Percentiles rank a stretch among this genome's conserved stretches.
Conservation (phyloP, 2,888 invertebrate species). For the Scaptomyza flava region DNA sequence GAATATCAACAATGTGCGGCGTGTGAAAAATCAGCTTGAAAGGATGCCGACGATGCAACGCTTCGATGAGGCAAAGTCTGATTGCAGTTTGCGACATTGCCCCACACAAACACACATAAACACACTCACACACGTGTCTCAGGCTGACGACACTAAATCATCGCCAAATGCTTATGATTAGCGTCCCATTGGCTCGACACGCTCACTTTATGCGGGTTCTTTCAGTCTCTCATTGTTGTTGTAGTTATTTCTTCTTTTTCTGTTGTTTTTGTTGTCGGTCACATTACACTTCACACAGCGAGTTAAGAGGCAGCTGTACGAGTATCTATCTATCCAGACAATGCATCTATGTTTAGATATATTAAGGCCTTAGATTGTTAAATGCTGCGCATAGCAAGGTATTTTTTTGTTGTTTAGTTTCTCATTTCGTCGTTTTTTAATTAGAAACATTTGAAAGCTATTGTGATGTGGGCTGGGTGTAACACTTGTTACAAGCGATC, state of each 20-base stretch:
- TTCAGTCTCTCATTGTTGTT: conserved; percentile 11
- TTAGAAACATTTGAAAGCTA: conserved; percentile 79
- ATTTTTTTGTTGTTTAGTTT: conserved; percentile 24
- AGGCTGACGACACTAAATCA: conserved; percentile 76
- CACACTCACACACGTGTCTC: conserved; percentile 59
- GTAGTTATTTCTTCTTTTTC: conserved; percentile 3
- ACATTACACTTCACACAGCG: conserved; percentile 63
- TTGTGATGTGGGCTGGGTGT: conserved; percentile 60
- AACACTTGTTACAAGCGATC: conserved; percentile 76
- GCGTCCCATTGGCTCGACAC: conserved; percentile 58
- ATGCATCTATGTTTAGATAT: conserved; percentile 54
- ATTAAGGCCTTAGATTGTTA: conserved; percentile 5
- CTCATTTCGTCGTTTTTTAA: conserved; percentile 59
- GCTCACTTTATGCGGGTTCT: conserved; percentile 66
- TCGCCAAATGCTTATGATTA: conserved; percentile 79
- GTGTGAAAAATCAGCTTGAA: conserved; percentile 78
- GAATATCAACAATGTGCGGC: conserved; percentile 35
- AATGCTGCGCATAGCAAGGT: conserved; percentile 1
- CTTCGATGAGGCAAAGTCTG: conserved; percentile 29
- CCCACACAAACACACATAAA: conserved; percentile 19
- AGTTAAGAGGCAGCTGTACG: conserved; percentile 68
- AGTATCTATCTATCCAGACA: conserved; percentile 23
- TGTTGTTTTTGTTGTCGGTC: conserved; percentile 49
- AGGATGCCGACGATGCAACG: conserved; percentile 65
- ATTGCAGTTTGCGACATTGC: conserved; percentile 53